These are phyloP conservation scores for Piaya cayana DNA, from an alignment of 2,113 vertebrate species.

Conservation along the genomic window DNA sequence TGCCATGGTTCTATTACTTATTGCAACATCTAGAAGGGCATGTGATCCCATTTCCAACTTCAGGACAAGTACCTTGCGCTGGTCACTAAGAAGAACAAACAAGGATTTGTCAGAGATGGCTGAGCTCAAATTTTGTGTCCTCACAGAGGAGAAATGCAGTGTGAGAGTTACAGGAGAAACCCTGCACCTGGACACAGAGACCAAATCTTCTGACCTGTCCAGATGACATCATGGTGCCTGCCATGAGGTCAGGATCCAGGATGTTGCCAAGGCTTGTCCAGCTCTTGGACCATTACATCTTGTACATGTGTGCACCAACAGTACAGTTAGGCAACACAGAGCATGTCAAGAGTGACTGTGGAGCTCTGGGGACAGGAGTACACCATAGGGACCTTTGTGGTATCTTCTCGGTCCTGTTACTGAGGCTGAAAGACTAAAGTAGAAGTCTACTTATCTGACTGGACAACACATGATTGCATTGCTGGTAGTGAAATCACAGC, in stretches of 20 bases:
- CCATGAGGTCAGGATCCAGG: neutral
- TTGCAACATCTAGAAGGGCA: neutral
- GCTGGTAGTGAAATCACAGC: neutral
- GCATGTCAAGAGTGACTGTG: neutral
- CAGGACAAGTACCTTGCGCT: neutral
- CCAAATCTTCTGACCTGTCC: neutral
- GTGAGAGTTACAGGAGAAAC: neutral
- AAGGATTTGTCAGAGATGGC: neutral
- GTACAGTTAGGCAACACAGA: neutral
- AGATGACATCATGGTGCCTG: neutral
- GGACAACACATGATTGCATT: neutral
- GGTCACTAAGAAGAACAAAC: neutral
- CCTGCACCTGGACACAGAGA: fast-evolving
- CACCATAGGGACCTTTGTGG: fast-evolving
- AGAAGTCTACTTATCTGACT: neutral
- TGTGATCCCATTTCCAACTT: neutral
- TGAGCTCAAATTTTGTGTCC: neutral
- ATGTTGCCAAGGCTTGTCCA: neutral
- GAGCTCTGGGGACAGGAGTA: fast-evolving
- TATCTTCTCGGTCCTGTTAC: neutral
- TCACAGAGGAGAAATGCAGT: neutral
- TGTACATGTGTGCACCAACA: neutral
- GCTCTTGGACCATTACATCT: neutral
- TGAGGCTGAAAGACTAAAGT: neutral
- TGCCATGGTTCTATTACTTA: neutral